Evolutionary conservation across 2,113 vertebrate genomes (phyloP).

Genomic region (Chloroceryle aenea): DNA sequence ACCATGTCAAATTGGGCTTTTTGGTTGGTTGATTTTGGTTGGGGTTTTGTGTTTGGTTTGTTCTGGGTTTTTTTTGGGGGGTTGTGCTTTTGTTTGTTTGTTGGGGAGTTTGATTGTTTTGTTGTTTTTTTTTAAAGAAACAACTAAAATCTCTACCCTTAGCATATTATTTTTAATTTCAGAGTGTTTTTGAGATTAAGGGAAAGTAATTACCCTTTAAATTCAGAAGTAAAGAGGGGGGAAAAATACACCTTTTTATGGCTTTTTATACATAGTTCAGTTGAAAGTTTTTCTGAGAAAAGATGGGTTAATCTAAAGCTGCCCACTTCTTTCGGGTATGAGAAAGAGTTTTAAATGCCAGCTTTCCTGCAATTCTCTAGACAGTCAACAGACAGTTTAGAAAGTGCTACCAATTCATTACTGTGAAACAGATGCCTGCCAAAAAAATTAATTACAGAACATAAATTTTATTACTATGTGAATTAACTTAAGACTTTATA

Average conservation of each 20-base stretch:
- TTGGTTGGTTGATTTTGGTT: not conserved
- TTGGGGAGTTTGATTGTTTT: too few species aligned
- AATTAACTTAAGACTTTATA: slow-evolving; percentile 40
- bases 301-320: not conserved
- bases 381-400: slow-evolving; percentile 52
- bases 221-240: not conserved
- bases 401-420: slow-evolving; percentile 59
- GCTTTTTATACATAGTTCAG: not conserved
- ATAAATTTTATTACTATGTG: slow-evolving; percentile 54
- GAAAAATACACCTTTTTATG: not conserved
- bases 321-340: slow-evolving; percentile 10
- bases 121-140: not conserved
- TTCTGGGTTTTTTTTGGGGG: not conserved
- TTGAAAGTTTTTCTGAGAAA: not conserved
- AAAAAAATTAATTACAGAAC: slow-evolving; percentile 64
- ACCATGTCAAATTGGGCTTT: rapidly evolving
- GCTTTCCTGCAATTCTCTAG: slow-evolving; percentile 46
- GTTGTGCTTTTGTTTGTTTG: too few species aligned
- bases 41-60: not conserved
- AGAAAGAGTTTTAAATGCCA: slow-evolving; percentile 35
- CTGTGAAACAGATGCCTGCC: slow-evolving; percentile 52
- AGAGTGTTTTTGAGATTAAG: not conserved
- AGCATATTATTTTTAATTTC: not conserved
- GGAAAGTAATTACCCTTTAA: not conserved
- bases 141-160: not conserved